phyloP scores from a whole-genome alignment of 2,888 invertebrate genomes.

The Yponomeuta plumbellus region DNA sequence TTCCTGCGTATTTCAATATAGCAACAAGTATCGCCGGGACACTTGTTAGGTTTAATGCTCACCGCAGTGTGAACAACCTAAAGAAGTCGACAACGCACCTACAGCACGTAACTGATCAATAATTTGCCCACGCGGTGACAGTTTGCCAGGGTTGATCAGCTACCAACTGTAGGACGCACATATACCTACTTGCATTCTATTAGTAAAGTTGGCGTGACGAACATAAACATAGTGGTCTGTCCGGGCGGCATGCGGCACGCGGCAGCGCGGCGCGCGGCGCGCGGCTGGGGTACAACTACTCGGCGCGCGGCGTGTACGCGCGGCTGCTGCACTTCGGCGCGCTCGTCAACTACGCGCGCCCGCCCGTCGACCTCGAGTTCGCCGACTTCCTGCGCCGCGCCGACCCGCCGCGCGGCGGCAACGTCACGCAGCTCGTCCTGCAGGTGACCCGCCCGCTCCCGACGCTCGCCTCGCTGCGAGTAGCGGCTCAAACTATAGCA shows the following conservation, averaged over 20 bases:
- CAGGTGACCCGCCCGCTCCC: constrained; percentile 25
- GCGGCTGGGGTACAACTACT: constrained; percentile 19
- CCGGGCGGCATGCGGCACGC: constrained; percentile 18
- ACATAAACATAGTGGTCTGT: constrained; percentile 24
- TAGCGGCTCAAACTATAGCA: neutral
- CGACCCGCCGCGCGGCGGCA: constrained; percentile 28
- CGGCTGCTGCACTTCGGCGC: constrained; percentile 32
- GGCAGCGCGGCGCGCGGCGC: constrained; percentile 25
- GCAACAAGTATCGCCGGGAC: too few relatives aligned
- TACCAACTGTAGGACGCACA: neutral
- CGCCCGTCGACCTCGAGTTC: constrained; percentile 30
- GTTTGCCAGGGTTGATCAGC: neutral
- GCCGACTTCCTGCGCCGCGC: constrained; percentile 31
- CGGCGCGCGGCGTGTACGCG: constrained; percentile 22
- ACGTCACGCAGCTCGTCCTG: constrained; percentile 33
- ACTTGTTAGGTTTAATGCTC: too few relatives aligned
- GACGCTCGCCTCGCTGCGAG: constrained; percentile 16
- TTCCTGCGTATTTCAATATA: too few relatives aligned
- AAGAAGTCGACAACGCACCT: neutral
- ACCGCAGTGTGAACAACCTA: neutral
- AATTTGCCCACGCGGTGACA: neutral
- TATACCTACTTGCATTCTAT: neutral
- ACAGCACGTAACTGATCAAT: neutral
- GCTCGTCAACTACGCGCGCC: constrained; percentile 19
- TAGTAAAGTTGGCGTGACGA: neutral